Evolutionary conservation across 2,888 invertebrate species (phyloP).

Genomic region (Sinopyrophorus schimmeli): DNA sequence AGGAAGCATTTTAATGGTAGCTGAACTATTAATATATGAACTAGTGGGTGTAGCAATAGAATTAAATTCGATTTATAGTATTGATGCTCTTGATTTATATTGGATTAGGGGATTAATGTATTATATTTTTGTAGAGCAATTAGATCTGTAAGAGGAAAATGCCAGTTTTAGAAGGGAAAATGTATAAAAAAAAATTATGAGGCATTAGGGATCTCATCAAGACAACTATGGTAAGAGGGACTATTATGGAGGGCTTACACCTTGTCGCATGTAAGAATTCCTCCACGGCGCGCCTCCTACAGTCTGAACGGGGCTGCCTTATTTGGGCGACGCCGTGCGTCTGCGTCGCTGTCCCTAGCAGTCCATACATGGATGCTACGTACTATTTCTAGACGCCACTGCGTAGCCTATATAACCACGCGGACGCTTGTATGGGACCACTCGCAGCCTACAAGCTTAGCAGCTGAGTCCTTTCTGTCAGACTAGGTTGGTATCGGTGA

Average conservation of each 20-base stretch:
- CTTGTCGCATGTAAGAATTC: conserved; percentile 31
- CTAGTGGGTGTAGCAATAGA: no score
- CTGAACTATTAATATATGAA: no score
- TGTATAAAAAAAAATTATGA: conserved; percentile 6
- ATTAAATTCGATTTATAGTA: no score
- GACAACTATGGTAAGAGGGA: conserved; percentile 31
- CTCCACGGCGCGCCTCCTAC: conserved; percentile 35
- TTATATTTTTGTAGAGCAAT: no score
- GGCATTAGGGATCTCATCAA: conserved; percentile 17
- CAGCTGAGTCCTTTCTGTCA: conserved; percentile 46
- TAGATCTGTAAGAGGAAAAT: no score
- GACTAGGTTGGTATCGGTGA: conserved; percentile 35
- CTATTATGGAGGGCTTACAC: conserved; percentile 35
- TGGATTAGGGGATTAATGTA: no score
- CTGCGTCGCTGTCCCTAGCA: conserved; percentile 53
- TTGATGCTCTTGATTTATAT: no score
- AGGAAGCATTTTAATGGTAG: no score
- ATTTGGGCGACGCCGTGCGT: conserved; percentile 54
- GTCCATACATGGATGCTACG: conserved; percentile 54
- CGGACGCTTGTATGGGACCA: conserved; percentile 34
- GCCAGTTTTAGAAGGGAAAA: conserved; percentile 10
- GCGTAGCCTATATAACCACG: conserved; percentile 44
- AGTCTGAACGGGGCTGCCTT: conserved; percentile 46
- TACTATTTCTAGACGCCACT: conserved; percentile 49
- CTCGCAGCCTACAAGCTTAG: conserved; percentile 45